Evolutionary conservation across 30 jellyfish, hydroid and myxozoan species (phyloP).

Genomic region (Euphysa ruthae): DNA sequence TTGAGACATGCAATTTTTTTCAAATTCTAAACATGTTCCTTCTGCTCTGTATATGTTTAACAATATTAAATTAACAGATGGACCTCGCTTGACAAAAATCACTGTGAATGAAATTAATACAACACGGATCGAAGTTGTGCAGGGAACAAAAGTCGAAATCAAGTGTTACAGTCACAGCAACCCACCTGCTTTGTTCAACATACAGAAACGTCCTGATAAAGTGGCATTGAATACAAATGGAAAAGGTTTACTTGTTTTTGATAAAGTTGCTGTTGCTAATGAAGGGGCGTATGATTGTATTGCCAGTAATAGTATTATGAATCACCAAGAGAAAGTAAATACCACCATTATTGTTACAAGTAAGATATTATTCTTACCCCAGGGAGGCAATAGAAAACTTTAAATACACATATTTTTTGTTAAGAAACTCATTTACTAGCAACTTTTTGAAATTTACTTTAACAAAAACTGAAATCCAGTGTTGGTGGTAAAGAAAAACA

Average conservation of each 20-base stretch:
- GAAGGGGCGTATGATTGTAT: conserved; percentile 75
- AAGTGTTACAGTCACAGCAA: conserved; percentile 24
- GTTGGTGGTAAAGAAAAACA: no score
- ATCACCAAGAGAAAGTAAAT: conserved; percentile 9
- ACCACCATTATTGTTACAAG: conserved; percentile 18
- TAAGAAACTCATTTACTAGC: no score
- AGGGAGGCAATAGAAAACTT: no score
- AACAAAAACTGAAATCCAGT: no score
- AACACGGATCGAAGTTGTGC: conserved; percentile 12
- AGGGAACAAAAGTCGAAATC: conserved; percentile 6
- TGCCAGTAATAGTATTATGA: conserved; percentile 38
- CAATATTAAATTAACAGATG: no score
- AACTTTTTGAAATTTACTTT: no score
- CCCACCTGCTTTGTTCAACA: conserved; percentile 26
- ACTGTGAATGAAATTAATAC: conserved; percentile 7
- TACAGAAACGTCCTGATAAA: background rate
- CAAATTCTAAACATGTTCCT: no score
- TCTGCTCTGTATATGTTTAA: no score
- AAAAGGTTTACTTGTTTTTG: background rate
- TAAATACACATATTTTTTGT: no score
- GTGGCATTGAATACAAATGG: background rate
- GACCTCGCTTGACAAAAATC: conserved; percentile 17
- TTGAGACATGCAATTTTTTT: no score
- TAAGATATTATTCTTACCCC: no score
- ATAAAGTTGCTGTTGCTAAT: conserved; percentile 19